Base-by-base conservation (phyloP, 2,113 vertebrate species). In the Gallinago paraguaiae region DNA sequence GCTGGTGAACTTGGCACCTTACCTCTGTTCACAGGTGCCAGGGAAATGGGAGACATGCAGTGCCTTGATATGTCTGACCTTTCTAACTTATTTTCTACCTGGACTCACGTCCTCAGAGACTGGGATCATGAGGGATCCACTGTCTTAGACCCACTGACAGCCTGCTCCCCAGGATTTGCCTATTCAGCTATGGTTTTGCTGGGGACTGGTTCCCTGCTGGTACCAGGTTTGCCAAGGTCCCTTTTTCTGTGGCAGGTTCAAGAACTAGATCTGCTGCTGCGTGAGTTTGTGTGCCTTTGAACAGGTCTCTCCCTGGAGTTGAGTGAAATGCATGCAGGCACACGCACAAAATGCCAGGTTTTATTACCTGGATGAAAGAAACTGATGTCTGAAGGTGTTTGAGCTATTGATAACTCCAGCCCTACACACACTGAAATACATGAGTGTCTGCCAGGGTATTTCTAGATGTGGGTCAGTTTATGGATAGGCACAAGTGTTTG, bases 81-180 rank as follows among this genome's bases (percentile, higher is more conserved):
- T 92, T 95, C 60, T n/a, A 71, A 81, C 57, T 92, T 81, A 19
- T 17, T 91, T 94, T 92, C 83, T 74, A 89, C 93, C 84, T 95
- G 67, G 6, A 79, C 93, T 84, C 25, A 2, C 17, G 80, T 86
- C 37, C 63, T 91, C 61, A 63, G 65, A 77, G 88, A 22, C 67
- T 65, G 83, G 8, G 17, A 48, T 82, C 28, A 2, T 61, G n/a
- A 89, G 19, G 25, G 69, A 79, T 86, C 57, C 8, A 3, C 61
- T 72, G 0, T 33, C 37, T 70, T 33, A n/a, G 48, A 33, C 48
- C 61, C 16, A 9, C 51, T 24, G 59, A 31, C 56, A 78, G 30
- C 30, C 77, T 88, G 30, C 35, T 86, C 11, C 65, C 43, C 56
- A 15, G 79, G 72, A 54, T 70, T 74, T 90, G 45, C 50, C 19